A percentile compares a stretch with the other conserved stretches of the same genome.
phyloP scores from a whole-genome alignment of 2,797 vertebrate genomes.

The Psittacula derbiana region DNA sequence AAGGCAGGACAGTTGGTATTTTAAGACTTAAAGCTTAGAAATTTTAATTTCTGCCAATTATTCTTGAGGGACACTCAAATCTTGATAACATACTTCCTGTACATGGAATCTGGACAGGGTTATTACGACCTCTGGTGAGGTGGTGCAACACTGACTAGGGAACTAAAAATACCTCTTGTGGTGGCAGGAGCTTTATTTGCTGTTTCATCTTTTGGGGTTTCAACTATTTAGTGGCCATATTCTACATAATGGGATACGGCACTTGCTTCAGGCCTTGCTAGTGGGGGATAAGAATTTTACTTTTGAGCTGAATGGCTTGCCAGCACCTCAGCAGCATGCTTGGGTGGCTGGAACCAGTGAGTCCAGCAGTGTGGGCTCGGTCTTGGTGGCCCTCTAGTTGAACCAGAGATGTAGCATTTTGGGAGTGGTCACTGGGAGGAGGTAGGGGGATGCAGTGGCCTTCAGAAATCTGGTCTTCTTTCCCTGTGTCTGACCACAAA shows the following conservation, averaged over 20 bases:
- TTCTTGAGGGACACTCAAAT: not conserved
- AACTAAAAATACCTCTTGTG: not conserved
- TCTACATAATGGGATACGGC: not conserved
- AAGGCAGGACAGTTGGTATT: not conserved
- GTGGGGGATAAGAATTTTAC: not conserved
- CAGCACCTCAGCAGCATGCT: rapidly evolving
- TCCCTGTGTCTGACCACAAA: not conserved
- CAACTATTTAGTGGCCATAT: not conserved
- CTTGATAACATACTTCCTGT: not conserved
- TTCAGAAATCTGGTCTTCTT: not conserved
- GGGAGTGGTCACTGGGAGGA: not conserved
- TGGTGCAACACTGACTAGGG: rapidly evolving
- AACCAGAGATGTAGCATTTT: not conserved
- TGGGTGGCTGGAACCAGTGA: rapidly evolving
- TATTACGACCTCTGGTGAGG: not conserved
- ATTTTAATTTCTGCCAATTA: not conserved
- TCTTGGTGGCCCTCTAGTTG: not conserved
- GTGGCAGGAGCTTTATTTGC: not conserved
- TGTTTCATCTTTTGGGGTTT: not conserved
- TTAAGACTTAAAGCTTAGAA: not conserved
- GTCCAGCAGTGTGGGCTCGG: rapidly evolving
- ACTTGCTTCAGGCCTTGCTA: not conserved
- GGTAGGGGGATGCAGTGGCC: not conserved
- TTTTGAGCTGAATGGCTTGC: not conserved
- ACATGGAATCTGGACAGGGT: not conserved